phyloP scores from a whole-genome alignment of 2,888 invertebrate genomes.

The Temnothorax ravouxi region DNA sequence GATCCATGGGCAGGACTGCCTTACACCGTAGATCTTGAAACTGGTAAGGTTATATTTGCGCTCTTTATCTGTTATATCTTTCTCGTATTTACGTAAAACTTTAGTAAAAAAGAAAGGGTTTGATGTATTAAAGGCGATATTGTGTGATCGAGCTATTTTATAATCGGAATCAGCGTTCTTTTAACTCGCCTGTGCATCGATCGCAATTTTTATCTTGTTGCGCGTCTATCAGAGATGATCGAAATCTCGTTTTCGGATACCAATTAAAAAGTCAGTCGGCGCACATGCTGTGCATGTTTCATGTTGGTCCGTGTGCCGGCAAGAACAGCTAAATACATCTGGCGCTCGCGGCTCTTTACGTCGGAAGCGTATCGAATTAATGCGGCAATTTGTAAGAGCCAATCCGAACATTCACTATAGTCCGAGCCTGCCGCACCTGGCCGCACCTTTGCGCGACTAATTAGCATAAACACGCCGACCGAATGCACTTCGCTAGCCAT shows the following conservation, averaged over 20 bases:
- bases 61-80: neutral
- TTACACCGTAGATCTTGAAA: conserved; percentile 95
- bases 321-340: conserved; percentile 65
- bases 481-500: conserved; percentile 57
- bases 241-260: conserved; percentile 36
- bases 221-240: conserved; percentile 14
- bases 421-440: conserved; percentile 69
- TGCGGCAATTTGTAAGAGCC: conserved; percentile 77
- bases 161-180: neutral
- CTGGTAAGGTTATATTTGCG: conserved; percentile 89
- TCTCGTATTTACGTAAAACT: conserved; percentile 6
- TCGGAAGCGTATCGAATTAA: conserved; percentile 78
- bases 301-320: conserved; percentile 27
- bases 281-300: conserved; percentile 43
- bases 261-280: conserved; percentile 64
- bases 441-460: conserved; percentile 70
- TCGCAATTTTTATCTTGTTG: conserved; percentile 37
- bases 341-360: conserved; percentile 57
- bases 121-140: neutral
- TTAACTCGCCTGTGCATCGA: neutral
- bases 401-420: conserved; percentile 64
- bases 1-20: conserved; percentile 94
- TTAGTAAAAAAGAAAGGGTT: neutral
- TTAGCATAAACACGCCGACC: conserved; percentile 76
- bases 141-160: neutral